phyloP scores from a whole-genome alignment of 2,888 invertebrate species.

The Acrobeloides nanus region DNA sequence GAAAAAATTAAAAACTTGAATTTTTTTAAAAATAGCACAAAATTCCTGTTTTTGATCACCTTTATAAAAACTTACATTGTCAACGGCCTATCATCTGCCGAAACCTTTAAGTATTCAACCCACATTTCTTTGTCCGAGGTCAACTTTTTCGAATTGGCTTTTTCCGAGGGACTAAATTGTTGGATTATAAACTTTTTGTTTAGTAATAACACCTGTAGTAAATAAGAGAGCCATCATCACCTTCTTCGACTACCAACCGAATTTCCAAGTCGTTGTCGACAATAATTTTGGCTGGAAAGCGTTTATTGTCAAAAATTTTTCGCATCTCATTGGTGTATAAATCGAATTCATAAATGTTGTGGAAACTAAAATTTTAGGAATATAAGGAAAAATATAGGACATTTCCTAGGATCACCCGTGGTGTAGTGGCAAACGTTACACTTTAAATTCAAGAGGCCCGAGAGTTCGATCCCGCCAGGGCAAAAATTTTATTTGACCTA shows the following conservation, averaged over 20 bases:
- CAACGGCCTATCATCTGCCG: constrained; percentile 45
- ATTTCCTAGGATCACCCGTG: too few relatives aligned
- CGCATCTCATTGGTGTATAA: constrained; percentile 40
- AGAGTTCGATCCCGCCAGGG: too few relatives aligned
- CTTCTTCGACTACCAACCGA: constrained; percentile 42
- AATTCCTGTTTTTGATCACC: too few relatives aligned
- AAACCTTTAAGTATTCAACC: constrained; percentile 41
- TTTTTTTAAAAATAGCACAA: too few relatives aligned
- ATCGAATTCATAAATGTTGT: constrained; percentile 47
- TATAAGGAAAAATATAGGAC: too few relatives aligned
- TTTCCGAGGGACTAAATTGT: constrained; percentile 23
- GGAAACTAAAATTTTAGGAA: constrained; percentile 35
- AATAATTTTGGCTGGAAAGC: constrained; percentile 39
- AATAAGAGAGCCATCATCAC: constrained; percentile 34
- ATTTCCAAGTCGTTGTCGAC: constrained; percentile 41
- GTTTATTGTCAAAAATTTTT: constrained; percentile 34
- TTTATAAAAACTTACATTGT: constrained; percentile 42
- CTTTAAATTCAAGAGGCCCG: too few relatives aligned
- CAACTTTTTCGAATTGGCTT: constrained; percentile 27
- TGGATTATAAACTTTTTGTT: too few relatives aligned
- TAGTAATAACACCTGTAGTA: constrained; percentile 12
- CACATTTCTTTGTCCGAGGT: constrained; percentile 39
- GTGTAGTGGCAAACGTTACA: too few relatives aligned
- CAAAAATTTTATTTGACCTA: too few relatives aligned
- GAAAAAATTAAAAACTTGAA: too few relatives aligned